phyloP scores from a whole-genome alignment of 1,140 invertebrate species.

The Zaprionus davidi region DNA sequence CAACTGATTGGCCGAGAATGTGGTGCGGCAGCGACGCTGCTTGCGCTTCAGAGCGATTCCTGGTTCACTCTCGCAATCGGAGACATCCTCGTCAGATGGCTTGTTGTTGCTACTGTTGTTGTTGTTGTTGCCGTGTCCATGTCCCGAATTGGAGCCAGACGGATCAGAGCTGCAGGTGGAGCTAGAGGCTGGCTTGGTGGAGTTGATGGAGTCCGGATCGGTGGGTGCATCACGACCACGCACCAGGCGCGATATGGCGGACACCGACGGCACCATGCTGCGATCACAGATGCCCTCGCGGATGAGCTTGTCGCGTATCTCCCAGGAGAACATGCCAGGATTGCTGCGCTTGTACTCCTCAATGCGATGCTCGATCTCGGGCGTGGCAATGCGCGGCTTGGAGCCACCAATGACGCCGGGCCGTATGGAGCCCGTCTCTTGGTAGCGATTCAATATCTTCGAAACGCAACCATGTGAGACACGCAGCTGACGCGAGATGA shows the following conservation, averaged over 20 bases:
- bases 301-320: slow-evolving; percentile 93
- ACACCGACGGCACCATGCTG: slow-evolving; percentile 91
- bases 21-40: slow-evolving; percentile 92
- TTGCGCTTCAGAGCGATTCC: slow-evolving; percentile 92
- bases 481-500: slow-evolving; percentile 91
- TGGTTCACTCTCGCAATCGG: slow-evolving; percentile 92
- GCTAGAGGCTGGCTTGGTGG: slow-evolving; percentile 44
- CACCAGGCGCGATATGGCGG: slow-evolving; percentile 93
- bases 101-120: slow-evolving; percentile 34
- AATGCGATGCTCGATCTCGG: slow-evolving; percentile 92
- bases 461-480: slow-evolving; percentile 94
- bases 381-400: slow-evolving; percentile 91
- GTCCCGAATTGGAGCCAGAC: slow-evolving; percentile 18
- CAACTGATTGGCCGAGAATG: slow-evolving; percentile 93
- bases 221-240: slow-evolving; percentile 88
- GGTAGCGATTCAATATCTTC: slow-evolving; percentile 92
- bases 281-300: slow-evolving; percentile 93
- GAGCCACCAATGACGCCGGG: slow-evolving; percentile 93
- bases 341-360: slow-evolving; percentile 94
- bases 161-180: slow-evolving; percentile 62
- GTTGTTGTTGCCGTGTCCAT: slow-evolving; percentile 33
- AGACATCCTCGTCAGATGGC: slow-evolving; percentile 85
- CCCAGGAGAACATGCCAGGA: slow-evolving; percentile 95
- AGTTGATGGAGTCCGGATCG: slow-evolving; percentile 39
- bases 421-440: slow-evolving; percentile 93